These are phyloP conservation scores for Nerophis ophidion DNA, from an alignment of 2,113 vertebrate genomes.

Conservation along the genomic window DNA sequence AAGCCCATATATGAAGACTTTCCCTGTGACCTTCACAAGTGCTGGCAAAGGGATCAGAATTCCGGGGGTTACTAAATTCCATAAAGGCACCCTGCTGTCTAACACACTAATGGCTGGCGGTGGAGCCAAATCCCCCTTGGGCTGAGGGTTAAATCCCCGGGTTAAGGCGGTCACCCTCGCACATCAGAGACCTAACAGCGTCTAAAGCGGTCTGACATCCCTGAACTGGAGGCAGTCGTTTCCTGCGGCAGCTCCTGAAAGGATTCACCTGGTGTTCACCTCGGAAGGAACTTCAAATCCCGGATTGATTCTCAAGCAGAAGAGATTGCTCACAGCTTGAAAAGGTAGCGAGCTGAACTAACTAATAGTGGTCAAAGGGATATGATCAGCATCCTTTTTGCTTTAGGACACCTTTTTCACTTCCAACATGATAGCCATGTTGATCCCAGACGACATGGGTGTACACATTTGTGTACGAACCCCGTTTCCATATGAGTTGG, in stretches of 20 bases:
- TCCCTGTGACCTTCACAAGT: too few species aligned
- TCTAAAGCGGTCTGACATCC: slow-evolving; percentile 29
- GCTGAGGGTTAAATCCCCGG: slow-evolving; percentile 42
- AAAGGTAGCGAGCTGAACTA: too few species aligned
- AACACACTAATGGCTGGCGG: slow-evolving; percentile 34
- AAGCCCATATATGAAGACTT: too few species aligned
- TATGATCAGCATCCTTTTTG: too few species aligned
- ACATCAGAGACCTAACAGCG: slow-evolving; percentile 27
- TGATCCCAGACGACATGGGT: too few species aligned
- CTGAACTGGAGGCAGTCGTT: slow-evolving; percentile 48
- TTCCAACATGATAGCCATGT: too few species aligned
- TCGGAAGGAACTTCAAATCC: slow-evolving; percentile 37
- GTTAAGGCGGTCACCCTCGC: slow-evolving; percentile 35
- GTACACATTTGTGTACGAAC: too few species aligned
- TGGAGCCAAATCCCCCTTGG: slow-evolving; percentile 41
- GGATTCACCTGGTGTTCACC: slow-evolving; percentile 24
- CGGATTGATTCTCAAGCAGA: neutral
- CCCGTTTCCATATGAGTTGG: too few species aligned
- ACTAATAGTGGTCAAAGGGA: too few species aligned
- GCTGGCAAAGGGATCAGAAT: slow-evolving; percentile 45
- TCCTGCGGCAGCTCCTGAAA: slow-evolving; percentile 40
- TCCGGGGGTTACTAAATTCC: slow-evolving; percentile 53
- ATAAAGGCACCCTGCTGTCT: slow-evolving; percentile 47
- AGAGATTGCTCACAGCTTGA: too few species aligned
- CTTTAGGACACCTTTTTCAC: too few species aligned